Base-by-base conservation (phyloP, 2,797 vertebrate genomes). In the Intellagama lesueurii region DNA sequence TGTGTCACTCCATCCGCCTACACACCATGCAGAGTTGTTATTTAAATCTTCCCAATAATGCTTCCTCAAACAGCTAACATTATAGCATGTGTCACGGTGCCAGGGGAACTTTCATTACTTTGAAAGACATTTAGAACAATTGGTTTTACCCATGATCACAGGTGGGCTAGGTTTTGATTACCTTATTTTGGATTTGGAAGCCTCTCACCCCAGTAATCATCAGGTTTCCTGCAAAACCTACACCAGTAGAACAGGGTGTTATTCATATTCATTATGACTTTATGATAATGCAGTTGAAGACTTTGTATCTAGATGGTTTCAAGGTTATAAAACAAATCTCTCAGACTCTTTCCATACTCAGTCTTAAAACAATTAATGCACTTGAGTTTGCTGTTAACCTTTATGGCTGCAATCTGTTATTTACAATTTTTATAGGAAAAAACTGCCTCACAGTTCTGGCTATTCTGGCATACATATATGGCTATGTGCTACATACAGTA, bases 101-200 rank as follows among this genome's bases (percentile, higher is more conserved):
- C 89, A 90, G 66, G 81, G 81, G 52, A 90, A 87, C 68, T 84
- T 83, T 35, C n/a, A 84, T 83, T 79, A 47, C 66, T 87, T 70
- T 75, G 66, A 84, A 87, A 84, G 69, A 19, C 60, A 70, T 56
- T 70, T 77, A 77, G 80, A 89, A 77, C 79, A 69, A 68, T 86
- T 82, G 79, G 64, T 44, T 77, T 77, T 68, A 87, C 82, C 14
- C 1, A 70, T 86, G 78, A 82, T 68, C 78, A 68, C 70, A 83
- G 60, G 66, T 83, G 85, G 66, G 80, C 72, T 83, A 87, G 47
- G 69, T 47, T 77, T 87, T 87, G 79, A 90, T 90, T 82, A 68
- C 78, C 60, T 70, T 82, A 77, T 81, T 88, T 90, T 82, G 80
- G 82, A 83, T 70, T 76, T 69, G 84, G 73, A 72, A 87, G 81